phyloP scores from a whole-genome alignment of 1,140 invertebrate species.

The Bombyx mandarina region DNA sequence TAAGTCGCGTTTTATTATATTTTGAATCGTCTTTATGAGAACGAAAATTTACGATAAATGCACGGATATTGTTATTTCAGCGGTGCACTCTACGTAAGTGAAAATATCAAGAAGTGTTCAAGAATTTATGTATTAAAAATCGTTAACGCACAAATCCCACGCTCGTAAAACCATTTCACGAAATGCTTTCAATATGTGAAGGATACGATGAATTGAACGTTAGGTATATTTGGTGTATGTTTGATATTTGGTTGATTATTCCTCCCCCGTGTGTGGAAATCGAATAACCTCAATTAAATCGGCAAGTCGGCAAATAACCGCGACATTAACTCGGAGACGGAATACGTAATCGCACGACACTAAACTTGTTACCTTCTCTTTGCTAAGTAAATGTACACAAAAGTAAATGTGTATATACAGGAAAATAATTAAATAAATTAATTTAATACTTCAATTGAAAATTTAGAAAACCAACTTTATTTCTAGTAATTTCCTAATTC shows the following conservation, averaged over 20 bases:
- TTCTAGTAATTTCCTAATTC: too few relatives aligned
- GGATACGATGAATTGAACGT: constrained; percentile 9
- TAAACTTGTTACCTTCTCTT: constrained; percentile 28
- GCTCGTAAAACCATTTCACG: constrained; percentile 70
- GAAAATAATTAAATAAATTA: too few relatives aligned
- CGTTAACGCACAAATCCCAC: constrained; percentile 68
- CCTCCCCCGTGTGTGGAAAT: constrained; percentile 13
- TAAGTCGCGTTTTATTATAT: constrained; percentile 10
- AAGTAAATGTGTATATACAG: too few relatives aligned
- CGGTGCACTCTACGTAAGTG: constrained; percentile 40
- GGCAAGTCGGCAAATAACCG: constrained; percentile 37
- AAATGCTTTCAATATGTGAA: constrained; percentile 58
- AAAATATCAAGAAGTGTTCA: constrained; percentile 48
- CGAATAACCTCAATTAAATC: constrained; percentile 31
- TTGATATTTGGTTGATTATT: too few relatives aligned
- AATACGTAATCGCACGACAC: constrained; percentile 40
- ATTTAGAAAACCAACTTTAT: too few relatives aligned
- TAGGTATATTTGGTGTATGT: constrained; percentile 27
- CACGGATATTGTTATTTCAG: constrained; percentile 55
- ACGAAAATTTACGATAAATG: constrained; percentile 4
- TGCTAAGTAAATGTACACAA: neutral
- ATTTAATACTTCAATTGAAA: too few relatives aligned
- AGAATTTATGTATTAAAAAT: constrained; percentile 37
- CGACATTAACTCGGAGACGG: constrained; percentile 32
- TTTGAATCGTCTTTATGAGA: constrained; percentile 21